These are phyloP conservation scores for Drosophila varians DNA, from an alignment of 1,140 invertebrate genomes.

Conservation along the genomic window DNA sequence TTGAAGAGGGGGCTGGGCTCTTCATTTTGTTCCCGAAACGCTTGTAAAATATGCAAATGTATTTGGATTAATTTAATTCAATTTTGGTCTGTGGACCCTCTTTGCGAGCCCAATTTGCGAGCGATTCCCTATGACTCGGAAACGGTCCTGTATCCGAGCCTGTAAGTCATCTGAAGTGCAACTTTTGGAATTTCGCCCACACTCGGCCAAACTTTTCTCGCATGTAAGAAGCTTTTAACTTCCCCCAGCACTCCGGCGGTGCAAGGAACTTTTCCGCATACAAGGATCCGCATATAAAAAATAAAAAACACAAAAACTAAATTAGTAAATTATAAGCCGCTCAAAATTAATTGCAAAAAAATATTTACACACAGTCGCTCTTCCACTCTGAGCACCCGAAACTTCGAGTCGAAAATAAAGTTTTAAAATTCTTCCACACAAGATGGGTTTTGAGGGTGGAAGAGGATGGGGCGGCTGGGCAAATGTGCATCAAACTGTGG, in stretches of 20 bases:
- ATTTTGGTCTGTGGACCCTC: conserved; percentile 30
- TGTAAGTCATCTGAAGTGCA: conserved; percentile 18
- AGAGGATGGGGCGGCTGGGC: background rate
- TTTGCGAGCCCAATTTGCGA: conserved; percentile 13
- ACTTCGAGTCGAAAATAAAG: conserved; percentile 71
- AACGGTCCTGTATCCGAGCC: background rate
- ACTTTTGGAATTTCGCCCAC: background rate
- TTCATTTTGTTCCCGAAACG: conserved; percentile 40
- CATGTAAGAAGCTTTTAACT: conserved; percentile 32
- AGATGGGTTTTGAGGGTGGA: background rate
- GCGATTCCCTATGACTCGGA: conserved; percentile 15
- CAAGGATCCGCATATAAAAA: too few species aligned
- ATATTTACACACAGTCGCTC: conserved; percentile 74
- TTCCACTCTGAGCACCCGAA: conserved; percentile 43
- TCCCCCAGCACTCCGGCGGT: conserved; percentile 23
- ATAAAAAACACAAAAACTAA: conserved; percentile 62
- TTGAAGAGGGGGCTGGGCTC: conserved; percentile 6
- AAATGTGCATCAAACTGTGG: conserved; percentile 45
- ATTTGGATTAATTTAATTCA: conserved; percentile 77
- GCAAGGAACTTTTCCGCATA: conserved; percentile 27
- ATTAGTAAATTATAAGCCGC: conserved; percentile 82
- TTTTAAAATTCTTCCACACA: conserved; percentile 73
- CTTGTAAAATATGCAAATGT: conserved; percentile 61
- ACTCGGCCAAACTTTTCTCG: conserved; percentile 9
- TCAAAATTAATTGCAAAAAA: conserved; percentile 83